phyloP scores from a whole-genome alignment of 2,113 vertebrate species.

The Protomyctophum bolini region DNA sequence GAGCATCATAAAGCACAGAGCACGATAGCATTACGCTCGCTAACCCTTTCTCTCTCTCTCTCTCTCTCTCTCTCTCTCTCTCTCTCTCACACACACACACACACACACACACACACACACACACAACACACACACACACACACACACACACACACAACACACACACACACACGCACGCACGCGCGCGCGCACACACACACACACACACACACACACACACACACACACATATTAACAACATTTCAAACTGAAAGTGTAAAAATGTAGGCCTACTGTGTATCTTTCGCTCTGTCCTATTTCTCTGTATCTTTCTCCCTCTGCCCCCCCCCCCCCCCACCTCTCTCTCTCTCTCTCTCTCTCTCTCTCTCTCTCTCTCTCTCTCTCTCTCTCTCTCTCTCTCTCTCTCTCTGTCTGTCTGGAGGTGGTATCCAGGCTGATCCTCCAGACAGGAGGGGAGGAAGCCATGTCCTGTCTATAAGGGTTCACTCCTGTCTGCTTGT shows the following conservation, averaged over 20 bases:
- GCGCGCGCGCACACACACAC: too few species aligned
- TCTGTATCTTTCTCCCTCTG: too few species aligned
- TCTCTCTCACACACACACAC: not conserved
- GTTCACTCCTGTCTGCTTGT: slow-evolving; percentile 62
- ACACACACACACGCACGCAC: too few species aligned
- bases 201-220: not conserved
- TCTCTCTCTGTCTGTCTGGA: slow-evolving; percentile 50
- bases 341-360: slow-evolving; percentile 10
- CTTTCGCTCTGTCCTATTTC: too few species aligned
- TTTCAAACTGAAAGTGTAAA: too few species aligned
- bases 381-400: slow-evolving; percentile 36
- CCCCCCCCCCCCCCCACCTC: not conserved
- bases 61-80: not conserved
- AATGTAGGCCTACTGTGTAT: too few species aligned
- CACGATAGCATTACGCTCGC: too few species aligned
- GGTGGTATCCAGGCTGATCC: slow-evolving; percentile 73
- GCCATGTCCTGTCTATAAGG: slow-evolving; percentile 66
- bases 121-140: too few species aligned
- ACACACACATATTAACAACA: slow-evolving; percentile 10
- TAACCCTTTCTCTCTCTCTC: slow-evolving; percentile 10
- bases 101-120: too few species aligned
- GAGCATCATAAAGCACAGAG: slow-evolving; percentile 66
- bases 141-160: not conserved
- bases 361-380: slow-evolving; percentile 6
- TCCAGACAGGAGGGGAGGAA: slow-evolving; percentile 69